Evolutionary conservation across 37 sponge, comb jelly and placozoan species (phyloP).

Genomic region (Dysidea cf. avara): DNA sequence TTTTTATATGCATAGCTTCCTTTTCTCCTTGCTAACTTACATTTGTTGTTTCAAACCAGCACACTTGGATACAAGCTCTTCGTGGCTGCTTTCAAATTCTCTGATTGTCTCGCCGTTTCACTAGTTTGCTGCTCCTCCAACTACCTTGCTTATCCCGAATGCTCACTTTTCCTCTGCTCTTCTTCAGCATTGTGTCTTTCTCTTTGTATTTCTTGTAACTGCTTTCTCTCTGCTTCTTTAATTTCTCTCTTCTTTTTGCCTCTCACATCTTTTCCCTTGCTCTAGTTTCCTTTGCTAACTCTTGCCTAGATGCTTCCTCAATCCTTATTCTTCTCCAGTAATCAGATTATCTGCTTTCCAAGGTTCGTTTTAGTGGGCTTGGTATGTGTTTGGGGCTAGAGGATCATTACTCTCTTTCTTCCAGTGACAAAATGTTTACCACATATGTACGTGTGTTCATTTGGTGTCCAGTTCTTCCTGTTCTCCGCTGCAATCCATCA

Average conservation of each 20-base stretch:
- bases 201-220: too few species aligned
- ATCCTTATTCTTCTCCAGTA: constrained; percentile 12
- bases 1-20: not conserved
- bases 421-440: constrained; percentile 50
- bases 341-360: not conserved
- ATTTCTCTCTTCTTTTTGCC: too few species aligned
- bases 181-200: too few species aligned
- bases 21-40: not conserved
- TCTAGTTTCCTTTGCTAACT: too few species aligned
- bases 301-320: constrained; percentile 19
- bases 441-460: constrained; percentile 32
- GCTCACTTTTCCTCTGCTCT: too few species aligned
- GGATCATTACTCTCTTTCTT: constrained; percentile 47
- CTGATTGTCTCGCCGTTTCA: not conserved
- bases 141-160: too few species aligned
- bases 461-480: constrained; percentile 43
- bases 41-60: not conserved
- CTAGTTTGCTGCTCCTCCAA: too few species aligned
- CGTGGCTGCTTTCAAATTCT: not conserved
- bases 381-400: constrained; percentile 36
- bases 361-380: constrained; percentile 37
- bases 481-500: constrained; percentile 41
- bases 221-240: too few species aligned
- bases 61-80: not conserved
- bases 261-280: too few species aligned